These are phyloP conservation scores for Peromyscus aztecus DNA, from an alignment of 2,797 vertebrate species.

Conservation along the genomic window DNA sequence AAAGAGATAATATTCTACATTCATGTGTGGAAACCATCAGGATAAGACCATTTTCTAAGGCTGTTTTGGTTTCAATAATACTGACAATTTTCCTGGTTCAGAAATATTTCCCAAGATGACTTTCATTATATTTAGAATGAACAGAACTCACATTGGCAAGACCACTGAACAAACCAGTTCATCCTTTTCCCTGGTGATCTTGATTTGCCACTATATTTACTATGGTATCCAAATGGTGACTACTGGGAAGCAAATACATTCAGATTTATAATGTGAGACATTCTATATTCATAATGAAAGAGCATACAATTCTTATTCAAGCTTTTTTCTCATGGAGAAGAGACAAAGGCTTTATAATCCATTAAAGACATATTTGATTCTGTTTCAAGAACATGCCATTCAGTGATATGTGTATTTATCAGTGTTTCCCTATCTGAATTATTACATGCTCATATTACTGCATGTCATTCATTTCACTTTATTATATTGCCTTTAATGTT, in stretches of 20 bases:
- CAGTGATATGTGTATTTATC: background rate
- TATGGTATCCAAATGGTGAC: background rate
- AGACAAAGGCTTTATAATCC: background rate
- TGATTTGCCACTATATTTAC: background rate
- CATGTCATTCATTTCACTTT: background rate
- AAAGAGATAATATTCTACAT: background rate
- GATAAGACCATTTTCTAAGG: background rate
- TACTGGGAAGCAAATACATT: background rate
- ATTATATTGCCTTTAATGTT: background rate
- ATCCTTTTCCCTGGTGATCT: background rate
- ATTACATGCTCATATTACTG: background rate
- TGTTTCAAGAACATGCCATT: background rate
- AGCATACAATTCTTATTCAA: background rate
- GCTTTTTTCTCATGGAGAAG: background rate
- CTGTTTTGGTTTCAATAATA: background rate
- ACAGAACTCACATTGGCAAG: background rate
- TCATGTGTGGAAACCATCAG: background rate
- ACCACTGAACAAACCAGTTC: background rate
- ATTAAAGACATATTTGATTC: background rate
- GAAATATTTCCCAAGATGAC: background rate
- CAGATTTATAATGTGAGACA: background rate
- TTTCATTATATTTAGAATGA: background rate
- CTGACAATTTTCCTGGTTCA: background rate
- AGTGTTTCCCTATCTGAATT: background rate
- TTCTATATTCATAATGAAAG: background rate